Evolutionary conservation across 2,888 invertebrate species (phyloP).

Genomic region (Omphaloscelis lunosa): DNA sequence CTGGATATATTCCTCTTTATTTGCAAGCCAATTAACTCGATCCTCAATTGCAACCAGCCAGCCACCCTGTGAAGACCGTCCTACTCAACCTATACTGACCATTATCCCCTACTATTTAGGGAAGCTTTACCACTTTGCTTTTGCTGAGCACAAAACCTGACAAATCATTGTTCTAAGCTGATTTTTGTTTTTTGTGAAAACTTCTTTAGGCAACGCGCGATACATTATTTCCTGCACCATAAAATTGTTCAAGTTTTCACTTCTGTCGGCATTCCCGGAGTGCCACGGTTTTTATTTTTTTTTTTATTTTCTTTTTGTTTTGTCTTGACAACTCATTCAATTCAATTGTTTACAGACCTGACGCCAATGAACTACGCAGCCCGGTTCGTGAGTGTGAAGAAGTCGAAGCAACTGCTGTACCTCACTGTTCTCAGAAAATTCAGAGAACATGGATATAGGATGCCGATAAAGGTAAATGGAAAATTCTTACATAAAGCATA

Average conservation of each 20-base stretch:
- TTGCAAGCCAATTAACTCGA: neutral
- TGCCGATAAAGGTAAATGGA: slow-evolving; percentile 85
- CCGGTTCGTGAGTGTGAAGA: slow-evolving; percentile 92
- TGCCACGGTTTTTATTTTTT: too few relatives aligned
- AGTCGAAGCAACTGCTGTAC: slow-evolving; percentile 88
- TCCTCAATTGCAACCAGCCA: neutral
- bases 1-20: neutral
- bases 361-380: slow-evolving; percentile 93
- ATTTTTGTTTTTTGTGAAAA: too few relatives aligned
- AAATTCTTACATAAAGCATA: neutral
- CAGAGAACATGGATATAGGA: slow-evolving; percentile 79
- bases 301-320: neutral
- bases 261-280: too few relatives aligned
- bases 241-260: too few relatives aligned
- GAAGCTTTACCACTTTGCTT: neutral
- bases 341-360: slow-evolving; percentile 88
- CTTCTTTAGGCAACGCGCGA: too few relatives aligned
- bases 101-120: neutral
- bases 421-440: slow-evolving; percentile 87
- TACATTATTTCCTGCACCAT: too few relatives aligned
- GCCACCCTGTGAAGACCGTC: neutral
- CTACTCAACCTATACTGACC: neutral
- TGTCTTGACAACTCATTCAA: neutral
- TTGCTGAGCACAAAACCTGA: neutral
- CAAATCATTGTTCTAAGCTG: neutral